These are phyloP conservation scores for Homarus americanus DNA, from an alignment of 1,140 invertebrate genomes.

Conservation along the genomic window DNA sequence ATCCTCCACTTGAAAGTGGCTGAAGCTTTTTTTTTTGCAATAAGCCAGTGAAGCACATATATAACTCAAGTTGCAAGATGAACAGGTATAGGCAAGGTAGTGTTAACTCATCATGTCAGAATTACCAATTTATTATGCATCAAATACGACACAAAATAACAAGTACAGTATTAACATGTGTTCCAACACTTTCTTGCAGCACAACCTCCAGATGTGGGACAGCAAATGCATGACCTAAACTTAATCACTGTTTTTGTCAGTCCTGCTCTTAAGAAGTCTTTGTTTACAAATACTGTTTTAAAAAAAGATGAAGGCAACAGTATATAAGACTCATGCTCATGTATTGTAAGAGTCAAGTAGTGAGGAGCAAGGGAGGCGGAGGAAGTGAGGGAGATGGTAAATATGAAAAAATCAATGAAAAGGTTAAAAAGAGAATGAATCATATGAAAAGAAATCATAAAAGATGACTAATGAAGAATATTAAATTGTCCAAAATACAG, in stretches of 20 bases:
- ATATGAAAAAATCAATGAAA: background rate
- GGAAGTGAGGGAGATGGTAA: background rate
- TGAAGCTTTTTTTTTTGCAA: constrained; percentile 38
- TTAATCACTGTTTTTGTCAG: background rate
- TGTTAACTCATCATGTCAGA: constrained; percentile 50
- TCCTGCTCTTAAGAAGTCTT: background rate
- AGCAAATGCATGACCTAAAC: constrained; percentile 47
- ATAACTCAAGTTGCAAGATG: constrained; percentile 40
- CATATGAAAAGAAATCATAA: background rate
- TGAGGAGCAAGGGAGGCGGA: constrained; percentile 2
- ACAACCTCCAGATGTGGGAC: constrained; percentile 57
- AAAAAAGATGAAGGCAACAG: background rate
- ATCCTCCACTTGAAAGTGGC: constrained; percentile 27
- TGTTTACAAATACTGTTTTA: background rate
- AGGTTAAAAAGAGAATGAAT: background rate
- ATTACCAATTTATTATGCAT: constrained; percentile 9
- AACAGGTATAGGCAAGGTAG: constrained; percentile 28
- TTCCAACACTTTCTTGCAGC: constrained; percentile 20
- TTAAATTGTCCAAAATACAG: background rate
- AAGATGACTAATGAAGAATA: background rate
- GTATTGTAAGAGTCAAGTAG: background rate
- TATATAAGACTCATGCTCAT: constrained; percentile 24
- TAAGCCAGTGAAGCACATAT: constrained; percentile 52
- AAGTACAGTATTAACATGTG: background rate
- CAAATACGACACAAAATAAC: constrained; percentile 25